Evolutionary conservation across 2,797 vertebrate genomes (phyloP).

Genomic region (Denticeps clupeoides): DNA sequence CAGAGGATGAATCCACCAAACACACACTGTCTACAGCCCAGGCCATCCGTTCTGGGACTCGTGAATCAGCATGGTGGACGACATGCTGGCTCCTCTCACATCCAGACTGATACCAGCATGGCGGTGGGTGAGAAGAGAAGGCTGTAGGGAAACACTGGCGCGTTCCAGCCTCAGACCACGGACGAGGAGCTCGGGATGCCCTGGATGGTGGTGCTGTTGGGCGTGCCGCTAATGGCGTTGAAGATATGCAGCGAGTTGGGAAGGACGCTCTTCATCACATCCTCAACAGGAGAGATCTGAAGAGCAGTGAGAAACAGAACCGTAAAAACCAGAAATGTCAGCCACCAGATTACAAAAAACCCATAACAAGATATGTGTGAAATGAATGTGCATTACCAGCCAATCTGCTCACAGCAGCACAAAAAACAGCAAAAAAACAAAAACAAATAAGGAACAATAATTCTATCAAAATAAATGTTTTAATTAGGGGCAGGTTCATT

Average conservation of each 20-base stretch:
- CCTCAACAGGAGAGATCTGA: constrained; percentile 82
- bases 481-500: not conserved
- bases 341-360: no score
- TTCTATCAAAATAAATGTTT: not conserved
- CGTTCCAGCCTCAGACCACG: constrained; percentile 68
- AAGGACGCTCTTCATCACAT: constrained; percentile 74
- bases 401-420: constrained; percentile 80
- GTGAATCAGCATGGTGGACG: no score
- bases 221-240: constrained; percentile 94
- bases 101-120: not conserved
- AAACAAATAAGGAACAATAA: constrained; percentile 16
- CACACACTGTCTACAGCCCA: not conserved
- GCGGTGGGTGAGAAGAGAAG: not conserved
- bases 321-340: no score
- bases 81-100: not conserved
- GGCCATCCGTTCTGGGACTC: not conserved
- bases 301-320: constrained; percentile 1
- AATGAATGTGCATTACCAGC: constrained; percentile 75
- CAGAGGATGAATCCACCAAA: not conserved
- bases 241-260: constrained; percentile 94
- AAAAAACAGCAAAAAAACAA: constrained; percentile 48
- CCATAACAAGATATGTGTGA: not conserved
- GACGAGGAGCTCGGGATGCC: constrained; percentile 91
- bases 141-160: not conserved
- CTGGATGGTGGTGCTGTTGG: constrained; percentile 79